Evolutionary conservation across 2,113 vertebrate species (phyloP).

Genomic region (Tricholaema leucomelas): DNA sequence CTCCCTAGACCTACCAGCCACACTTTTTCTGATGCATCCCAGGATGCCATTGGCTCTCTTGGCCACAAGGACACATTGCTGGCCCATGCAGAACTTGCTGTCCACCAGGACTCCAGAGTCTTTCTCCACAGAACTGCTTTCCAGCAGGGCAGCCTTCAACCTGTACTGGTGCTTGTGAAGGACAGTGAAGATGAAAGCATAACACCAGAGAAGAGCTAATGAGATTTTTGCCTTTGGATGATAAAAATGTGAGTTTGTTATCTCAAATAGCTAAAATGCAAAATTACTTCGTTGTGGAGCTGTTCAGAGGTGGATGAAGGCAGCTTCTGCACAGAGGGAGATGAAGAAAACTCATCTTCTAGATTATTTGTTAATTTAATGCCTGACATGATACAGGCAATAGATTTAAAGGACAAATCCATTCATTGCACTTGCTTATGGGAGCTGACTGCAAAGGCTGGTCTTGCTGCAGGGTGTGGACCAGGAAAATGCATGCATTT

Average conservation of each 20-base stretch:
- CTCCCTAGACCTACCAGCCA: too few species aligned
- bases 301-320: neutral
- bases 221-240: neutral
- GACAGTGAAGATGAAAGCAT: neutral
- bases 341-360: neutral
- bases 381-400: neutral
- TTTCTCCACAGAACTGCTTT: too few species aligned
- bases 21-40: too few species aligned
- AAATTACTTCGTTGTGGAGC: conserved; percentile 26
- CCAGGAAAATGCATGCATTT: neutral
- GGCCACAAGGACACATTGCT: too few species aligned
- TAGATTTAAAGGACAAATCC: neutral
- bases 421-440: neutral
- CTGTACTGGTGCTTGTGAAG: neutral
- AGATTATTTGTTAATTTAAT: neutral
- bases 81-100: too few species aligned
- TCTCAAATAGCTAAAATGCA: neutral
- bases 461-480: neutral
- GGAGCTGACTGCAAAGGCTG: neutral
- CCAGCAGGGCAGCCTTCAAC: too few species aligned
- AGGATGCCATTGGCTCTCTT: too few species aligned
- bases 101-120: too few species aligned
- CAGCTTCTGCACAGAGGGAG: neutral
- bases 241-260: neutral
- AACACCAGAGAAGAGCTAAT: neutral